Base-by-base conservation (phyloP, 2,797 vertebrate genomes). In the Limosa lapponica region DNA sequence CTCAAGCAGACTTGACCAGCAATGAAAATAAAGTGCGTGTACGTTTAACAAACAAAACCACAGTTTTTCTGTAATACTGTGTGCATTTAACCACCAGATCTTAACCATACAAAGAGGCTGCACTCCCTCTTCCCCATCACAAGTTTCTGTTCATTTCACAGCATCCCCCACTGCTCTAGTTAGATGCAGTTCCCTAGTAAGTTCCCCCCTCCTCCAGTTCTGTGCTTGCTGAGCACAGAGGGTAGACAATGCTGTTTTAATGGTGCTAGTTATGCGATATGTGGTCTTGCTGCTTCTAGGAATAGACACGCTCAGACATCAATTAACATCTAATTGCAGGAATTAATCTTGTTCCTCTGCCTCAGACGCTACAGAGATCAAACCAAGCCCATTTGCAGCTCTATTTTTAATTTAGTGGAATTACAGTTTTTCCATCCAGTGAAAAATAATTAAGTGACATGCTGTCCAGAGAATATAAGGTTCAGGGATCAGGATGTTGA, bases 281-380 rank as follows among this genome's bases (percentile, higher is more conserved):
- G 73, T 81, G 67, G 70, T 93, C 95, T 90, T 90, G 85, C 95
- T 95, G 94, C 87, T 96, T 96, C 97, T 96, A 93, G 93, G 96
- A 97, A 97, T 80, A 97, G 94, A 96, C 94, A 94, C 55, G 71
- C 93, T 96, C 89, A 97, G 96, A 96, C 95, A 96, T 97, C 97
- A 98, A 95, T 97, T 97, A 98, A 96, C 91, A 92, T 94, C 84
- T 97, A 97, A 97, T 97, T 97, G 96, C 51, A 0, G 89, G 92
- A 97, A 98, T 97, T 97, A 97, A 95, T 97, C 96, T 96, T 96
- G 78, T 95, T 97, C 94, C 88, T 95, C 88, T 95, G 78, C 87
- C 87, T 78, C 81, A 94, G 86, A 93, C 20, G 55, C 93, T 78
- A 95, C 83, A 89, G 90, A 96, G 95, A 97, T 97, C 94, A 97